phyloP scores from a whole-genome alignment of 2,888 invertebrate species.

The Lacanobia oleracea region DNA sequence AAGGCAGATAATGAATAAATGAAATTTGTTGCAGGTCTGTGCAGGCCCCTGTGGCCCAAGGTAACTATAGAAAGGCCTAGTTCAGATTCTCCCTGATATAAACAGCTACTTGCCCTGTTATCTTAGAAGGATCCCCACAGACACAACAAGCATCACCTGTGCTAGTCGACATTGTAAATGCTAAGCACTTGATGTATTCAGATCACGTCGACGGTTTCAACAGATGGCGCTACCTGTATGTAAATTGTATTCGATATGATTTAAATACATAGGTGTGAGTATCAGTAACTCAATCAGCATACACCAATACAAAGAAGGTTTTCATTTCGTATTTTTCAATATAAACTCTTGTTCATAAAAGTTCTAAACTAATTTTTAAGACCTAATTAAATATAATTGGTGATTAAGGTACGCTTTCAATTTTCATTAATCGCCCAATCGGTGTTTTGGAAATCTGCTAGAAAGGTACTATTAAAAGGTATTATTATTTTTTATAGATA shows the following conservation, averaged over 20 bases:
- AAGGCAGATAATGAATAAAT: too few relatives aligned
- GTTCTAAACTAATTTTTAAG: too few relatives aligned
- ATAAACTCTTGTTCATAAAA: too few relatives aligned
- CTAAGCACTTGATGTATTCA: constrained; percentile 29
- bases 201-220: constrained; percentile 26
- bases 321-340: too few relatives aligned
- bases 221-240: constrained; percentile 39
- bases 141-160: constrained; percentile 30
- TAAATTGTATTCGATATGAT: neutral
- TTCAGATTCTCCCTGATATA: neutral
- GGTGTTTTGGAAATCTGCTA: too few relatives aligned
- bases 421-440: too few relatives aligned
- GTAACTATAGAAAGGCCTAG: neutral
- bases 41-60: too few relatives aligned
- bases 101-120: too few relatives aligned
- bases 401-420: too few relatives aligned
- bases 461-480: too few relatives aligned
- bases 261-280: neutral
- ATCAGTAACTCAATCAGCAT: neutral
- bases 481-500: too few relatives aligned
- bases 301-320: neutral
- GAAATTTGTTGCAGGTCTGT: neutral
- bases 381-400: too few relatives aligned
- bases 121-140: neutral
- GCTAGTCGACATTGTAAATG: constrained; percentile 42